These are phyloP conservation scores for Egretta garzetta DNA, from an alignment of 2,113 vertebrate species.

Conservation along the genomic window DNA sequence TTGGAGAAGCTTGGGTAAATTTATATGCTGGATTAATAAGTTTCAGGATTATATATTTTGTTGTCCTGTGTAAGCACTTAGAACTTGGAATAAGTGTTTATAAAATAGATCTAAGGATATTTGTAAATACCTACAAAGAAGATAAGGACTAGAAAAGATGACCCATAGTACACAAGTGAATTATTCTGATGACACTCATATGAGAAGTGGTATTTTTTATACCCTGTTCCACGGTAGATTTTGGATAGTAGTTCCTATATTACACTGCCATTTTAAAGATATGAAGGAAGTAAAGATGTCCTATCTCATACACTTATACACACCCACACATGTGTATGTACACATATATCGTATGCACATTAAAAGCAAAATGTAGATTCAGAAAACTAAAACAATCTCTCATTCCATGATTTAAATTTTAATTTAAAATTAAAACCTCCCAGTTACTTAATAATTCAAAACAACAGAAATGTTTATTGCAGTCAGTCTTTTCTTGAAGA, in stretches of 20 bases:
- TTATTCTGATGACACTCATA: background rate
- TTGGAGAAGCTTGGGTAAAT: background rate
- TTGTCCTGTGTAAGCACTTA: background rate
- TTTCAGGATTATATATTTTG: background rate
- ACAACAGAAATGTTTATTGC: background rate
- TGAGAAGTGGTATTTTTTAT: background rate
- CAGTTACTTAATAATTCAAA: background rate
- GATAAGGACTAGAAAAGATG: background rate
- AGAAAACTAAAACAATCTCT: background rate
- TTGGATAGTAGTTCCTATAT: background rate
- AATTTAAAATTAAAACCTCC: background rate
- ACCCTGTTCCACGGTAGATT: background rate
- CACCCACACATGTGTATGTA: background rate
- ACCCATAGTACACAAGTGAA: background rate
- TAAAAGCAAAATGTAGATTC: background rate
- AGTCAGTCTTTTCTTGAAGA: background rate
- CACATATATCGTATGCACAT: accelerated
- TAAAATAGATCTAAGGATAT: background rate
- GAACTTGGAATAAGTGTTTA: background rate
- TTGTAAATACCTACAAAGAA: background rate
- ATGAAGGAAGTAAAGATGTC: background rate
- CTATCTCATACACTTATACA: background rate
- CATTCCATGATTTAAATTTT: background rate
- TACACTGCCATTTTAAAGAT: background rate
- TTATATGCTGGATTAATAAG: background rate